These are phyloP conservation scores for Otus sunia DNA, from an alignment of 2,113 vertebrate genomes.

Conservation along the genomic window DNA sequence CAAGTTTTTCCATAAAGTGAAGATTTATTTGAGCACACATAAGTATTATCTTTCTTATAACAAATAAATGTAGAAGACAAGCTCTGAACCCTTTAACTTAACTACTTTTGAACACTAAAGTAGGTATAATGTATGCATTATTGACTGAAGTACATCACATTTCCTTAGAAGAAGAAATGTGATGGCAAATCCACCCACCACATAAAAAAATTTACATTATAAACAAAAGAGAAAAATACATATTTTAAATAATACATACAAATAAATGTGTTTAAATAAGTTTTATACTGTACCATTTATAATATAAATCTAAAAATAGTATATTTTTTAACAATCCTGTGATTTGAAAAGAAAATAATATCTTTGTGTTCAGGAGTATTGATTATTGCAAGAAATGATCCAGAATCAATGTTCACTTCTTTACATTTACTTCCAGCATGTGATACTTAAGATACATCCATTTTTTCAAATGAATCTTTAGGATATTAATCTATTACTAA, in stretches of 20 bases:
- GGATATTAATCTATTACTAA: not conserved
- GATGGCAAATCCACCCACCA: not conserved
- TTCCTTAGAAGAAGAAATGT: not conserved
- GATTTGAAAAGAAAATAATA: not conserved
- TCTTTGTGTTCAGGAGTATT: not conserved
- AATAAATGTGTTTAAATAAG: not conserved
- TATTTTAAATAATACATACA: not conserved
- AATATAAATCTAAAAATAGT: not conserved
- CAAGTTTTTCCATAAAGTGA: not conserved
- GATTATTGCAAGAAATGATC: not conserved
- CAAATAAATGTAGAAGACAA: not conserved
- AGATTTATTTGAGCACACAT: not conserved
- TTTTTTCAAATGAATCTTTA: not conserved
- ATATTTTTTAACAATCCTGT: not conserved
- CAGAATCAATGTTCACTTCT: not conserved
- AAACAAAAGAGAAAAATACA: not conserved
- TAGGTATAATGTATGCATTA: not conserved
- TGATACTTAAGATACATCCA: not conserved
- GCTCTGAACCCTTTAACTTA: not conserved
- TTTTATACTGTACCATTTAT: not conserved
- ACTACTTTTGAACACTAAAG: not conserved
- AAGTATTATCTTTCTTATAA: not conserved
- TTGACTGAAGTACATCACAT: not conserved
- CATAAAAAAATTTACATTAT: not conserved
- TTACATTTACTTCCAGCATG: not conserved